phyloP scores from a whole-genome alignment of 2,113 vertebrate genomes.

The Dicerorhinus sumatrensis region DNA sequence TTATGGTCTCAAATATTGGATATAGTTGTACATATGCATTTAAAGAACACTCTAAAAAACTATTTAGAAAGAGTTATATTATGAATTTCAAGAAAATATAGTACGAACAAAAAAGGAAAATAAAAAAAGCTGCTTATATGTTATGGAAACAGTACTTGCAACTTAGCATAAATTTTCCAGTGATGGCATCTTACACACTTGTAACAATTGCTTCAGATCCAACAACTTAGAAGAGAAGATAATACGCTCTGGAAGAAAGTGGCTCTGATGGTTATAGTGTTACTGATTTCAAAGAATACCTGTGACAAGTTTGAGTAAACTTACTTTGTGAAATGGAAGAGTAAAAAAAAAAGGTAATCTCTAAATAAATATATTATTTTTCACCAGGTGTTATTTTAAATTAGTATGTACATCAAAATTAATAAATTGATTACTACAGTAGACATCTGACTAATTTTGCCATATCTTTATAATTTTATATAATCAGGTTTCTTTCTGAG shows the following conservation, averaged over 20 bases:
- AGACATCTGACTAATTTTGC: background rate
- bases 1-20: background rate
- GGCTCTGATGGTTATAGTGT: too few species aligned
- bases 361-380: background rate
- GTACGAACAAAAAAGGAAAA: background rate
- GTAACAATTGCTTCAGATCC: background rate
- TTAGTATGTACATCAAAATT: too few species aligned
- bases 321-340: too few species aligned
- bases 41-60: background rate
- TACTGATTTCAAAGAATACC: too few species aligned
- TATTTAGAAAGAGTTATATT: background rate
- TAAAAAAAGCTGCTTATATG: background rate
- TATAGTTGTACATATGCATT: background rate
- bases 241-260: too few species aligned
- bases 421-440: background rate
- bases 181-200: background rate
- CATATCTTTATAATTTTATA: background rate
- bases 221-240: background rate
- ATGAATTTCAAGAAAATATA: background rate
- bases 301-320: background rate
- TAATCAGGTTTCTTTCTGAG: background rate
- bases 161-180: background rate
- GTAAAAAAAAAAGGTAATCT: too few species aligned
- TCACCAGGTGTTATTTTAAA: background rate
- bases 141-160: too few species aligned